phyloP scores from a whole-genome alignment of 2,797 vertebrate genomes.

The Aldrovandia affinis region DNA sequence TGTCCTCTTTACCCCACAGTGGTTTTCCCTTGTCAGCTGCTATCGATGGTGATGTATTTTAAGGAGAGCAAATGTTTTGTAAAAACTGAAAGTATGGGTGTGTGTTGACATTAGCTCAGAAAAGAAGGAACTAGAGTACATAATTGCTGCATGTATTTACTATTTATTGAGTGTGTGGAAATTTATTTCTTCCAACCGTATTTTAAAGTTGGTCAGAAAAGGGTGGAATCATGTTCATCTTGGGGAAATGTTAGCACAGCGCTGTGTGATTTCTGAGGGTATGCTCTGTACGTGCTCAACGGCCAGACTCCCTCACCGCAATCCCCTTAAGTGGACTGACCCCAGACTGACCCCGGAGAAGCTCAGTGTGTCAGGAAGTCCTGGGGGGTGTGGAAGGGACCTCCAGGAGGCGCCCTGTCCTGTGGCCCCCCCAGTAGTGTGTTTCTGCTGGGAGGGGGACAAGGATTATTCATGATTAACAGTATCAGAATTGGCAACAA shows the following conservation, averaged over 20 bases:
- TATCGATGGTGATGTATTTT: constrained; percentile 1
- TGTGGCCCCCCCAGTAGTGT: not conserved
- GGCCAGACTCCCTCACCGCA: constrained; percentile 45
- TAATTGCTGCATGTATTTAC: no score
- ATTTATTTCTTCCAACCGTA: no score
- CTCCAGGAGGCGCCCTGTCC: not conserved
- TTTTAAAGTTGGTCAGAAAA: no score
- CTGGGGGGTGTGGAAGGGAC: no score
- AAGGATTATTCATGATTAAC: not conserved
- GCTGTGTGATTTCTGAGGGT: not conserved
- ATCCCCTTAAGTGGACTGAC: constrained; percentile 56
- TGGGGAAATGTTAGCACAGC: no score
- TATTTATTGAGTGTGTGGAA: no score
- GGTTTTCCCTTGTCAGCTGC: not conserved
- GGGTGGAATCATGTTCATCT: no score
- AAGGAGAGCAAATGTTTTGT: constrained; percentile 20
- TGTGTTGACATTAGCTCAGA: no score
- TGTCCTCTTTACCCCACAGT: no score
- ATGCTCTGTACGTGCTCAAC: constrained; percentile 41
- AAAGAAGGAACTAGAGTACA: no score
- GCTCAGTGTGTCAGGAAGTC: constrained; percentile 9
- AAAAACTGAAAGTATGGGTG: not conserved
- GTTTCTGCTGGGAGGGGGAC: not conserved
- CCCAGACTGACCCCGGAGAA: constrained; percentile 43
- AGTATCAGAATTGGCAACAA: no score